Conservation (phyloP, 1,140 invertebrate species). For the Pogonomyrmex barbatus region DNA sequence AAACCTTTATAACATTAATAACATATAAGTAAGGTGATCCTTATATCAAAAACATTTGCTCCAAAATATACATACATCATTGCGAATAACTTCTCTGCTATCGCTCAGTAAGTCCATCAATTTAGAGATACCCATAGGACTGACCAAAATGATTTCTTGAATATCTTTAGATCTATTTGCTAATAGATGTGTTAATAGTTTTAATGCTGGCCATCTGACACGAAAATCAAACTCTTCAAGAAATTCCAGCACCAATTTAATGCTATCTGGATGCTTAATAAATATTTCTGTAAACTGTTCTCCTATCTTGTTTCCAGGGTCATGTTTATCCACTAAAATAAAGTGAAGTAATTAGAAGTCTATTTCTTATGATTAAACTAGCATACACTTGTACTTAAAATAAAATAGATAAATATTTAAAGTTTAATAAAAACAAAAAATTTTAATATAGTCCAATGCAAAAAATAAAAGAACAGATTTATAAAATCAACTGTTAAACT, state of each 20-base stretch:
- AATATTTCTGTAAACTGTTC: slow-evolving; percentile 99
- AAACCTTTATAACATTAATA: slow-evolving; percentile 86
- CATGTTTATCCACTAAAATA: slow-evolving; percentile 84
- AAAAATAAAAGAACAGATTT: too few species aligned
- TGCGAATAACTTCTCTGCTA: slow-evolving; percentile 97
- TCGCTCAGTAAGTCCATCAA: slow-evolving; percentile 98
- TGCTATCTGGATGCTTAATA: slow-evolving; percentile 96
- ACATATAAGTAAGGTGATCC: neutral
- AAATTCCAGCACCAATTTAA: slow-evolving; percentile 93
- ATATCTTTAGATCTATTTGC: slow-evolving; percentile 95
- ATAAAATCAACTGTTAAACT: neutral
- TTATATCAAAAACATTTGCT: neutral
- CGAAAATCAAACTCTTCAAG: slow-evolving; percentile 98
- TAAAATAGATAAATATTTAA: too few species aligned
- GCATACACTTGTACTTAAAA: too few species aligned
- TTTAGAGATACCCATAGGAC: slow-evolving; percentile 98
- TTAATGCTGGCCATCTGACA: slow-evolving; percentile 95
- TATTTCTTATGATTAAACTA: too few species aligned
- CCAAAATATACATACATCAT: slow-evolving; percentile 90
- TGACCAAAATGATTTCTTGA: slow-evolving; percentile 97
- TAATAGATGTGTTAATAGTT: slow-evolving; percentile 93
- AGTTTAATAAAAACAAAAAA: too few species aligned
- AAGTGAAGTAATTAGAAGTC: slow-evolving; percentile 11
- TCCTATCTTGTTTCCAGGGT: slow-evolving; percentile 87
- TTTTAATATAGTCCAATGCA: too few species aligned